A percentile compares a stretch with the other conserved stretches of the same genome.
These are phyloP conservation scores for Agelas oroides DNA, from an alignment of 37 sponge, comb jelly and placozoan genomes.

Conservation along the genomic window DNA sequence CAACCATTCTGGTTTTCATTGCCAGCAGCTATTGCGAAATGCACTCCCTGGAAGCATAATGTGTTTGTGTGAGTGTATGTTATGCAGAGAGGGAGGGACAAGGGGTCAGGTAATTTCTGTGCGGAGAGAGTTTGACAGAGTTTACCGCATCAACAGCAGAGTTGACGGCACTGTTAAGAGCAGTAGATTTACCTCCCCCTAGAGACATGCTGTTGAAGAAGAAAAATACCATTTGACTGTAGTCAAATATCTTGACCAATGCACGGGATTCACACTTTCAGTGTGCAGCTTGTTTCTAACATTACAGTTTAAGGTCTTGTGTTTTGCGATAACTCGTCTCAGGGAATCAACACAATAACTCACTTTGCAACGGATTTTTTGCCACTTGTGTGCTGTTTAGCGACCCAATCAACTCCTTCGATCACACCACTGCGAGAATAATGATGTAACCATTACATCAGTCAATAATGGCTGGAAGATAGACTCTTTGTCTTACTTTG, in stretches of 20 bases:
- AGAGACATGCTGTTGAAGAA: conserved; percentile 82
- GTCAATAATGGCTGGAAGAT: no score
- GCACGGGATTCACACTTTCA: no score
- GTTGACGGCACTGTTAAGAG: conserved; percentile 68
- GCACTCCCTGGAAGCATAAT: conserved; percentile 55
- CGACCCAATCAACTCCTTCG: conserved; percentile 53
- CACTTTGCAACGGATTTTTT: conserved; percentile 65
- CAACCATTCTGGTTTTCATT: conserved; percentile 66
- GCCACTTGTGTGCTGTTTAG: conserved; percentile 13
- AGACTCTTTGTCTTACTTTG: conserved; percentile 19
- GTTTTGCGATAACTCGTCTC: no score
- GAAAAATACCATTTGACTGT: not conserved
- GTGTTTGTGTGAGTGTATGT: not conserved
- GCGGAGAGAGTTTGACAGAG: not conserved
- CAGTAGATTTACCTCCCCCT: conserved; percentile 56
- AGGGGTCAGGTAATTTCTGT: no score
- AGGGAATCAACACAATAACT: no score
- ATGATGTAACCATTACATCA: no score
- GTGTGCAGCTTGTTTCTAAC: no score
- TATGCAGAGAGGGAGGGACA: no score
- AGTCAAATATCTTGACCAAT: no score
- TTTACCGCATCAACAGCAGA: conserved; percentile 62
- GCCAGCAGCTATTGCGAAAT: conserved; percentile 75
- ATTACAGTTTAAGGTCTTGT: no score
- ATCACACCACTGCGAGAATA: conserved; percentile 53